phyloP scores from a whole-genome alignment of 2,113 vertebrate species.

The Macrotus californicus region DNA sequence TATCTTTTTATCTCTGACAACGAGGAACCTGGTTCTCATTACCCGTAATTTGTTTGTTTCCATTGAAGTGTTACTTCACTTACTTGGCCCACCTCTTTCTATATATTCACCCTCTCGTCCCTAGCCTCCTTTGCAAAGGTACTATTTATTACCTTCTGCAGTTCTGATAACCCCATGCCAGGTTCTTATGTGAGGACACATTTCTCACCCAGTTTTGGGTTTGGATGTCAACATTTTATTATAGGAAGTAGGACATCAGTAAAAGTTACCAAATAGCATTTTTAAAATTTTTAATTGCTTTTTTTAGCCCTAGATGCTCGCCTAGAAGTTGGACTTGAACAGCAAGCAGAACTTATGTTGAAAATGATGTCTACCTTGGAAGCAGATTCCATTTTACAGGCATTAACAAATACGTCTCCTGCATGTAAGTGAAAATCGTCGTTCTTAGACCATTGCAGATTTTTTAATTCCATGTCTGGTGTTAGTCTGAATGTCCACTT shows the following conservation, averaged over 20 bases:
- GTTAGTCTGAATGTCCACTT: neutral
- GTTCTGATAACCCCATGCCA: neutral
- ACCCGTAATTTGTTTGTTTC: neutral
- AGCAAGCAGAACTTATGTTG: constrained; percentile 98
- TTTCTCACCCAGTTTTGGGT: neutral
- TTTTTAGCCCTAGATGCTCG: constrained; percentile 93
- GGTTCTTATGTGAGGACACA: neutral
- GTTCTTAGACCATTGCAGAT: neutral
- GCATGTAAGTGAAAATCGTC: constrained; percentile 82
- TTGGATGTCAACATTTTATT: neutral
- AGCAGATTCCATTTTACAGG: constrained; percentile 97
- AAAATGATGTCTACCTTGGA: constrained; percentile 99
- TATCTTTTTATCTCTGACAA: neutral
- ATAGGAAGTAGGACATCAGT: neutral
- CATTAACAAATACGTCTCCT: constrained; percentile 93
- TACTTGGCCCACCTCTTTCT: neutral
- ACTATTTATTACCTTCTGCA: neutral
- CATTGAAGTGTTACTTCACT: neutral
- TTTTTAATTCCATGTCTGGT: neutral
- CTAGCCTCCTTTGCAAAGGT: neutral
- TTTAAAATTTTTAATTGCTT: neutral
- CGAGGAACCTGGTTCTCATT: neutral
- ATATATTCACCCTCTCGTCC: neutral
- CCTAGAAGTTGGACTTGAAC: constrained; percentile 96
- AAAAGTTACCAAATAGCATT: neutral